Percentiles rank a stretch among this genome's conserved stretches.
phyloP scores from a whole-genome alignment of 2,888 invertebrate species.

The Cataglyphis cursor region DNA sequence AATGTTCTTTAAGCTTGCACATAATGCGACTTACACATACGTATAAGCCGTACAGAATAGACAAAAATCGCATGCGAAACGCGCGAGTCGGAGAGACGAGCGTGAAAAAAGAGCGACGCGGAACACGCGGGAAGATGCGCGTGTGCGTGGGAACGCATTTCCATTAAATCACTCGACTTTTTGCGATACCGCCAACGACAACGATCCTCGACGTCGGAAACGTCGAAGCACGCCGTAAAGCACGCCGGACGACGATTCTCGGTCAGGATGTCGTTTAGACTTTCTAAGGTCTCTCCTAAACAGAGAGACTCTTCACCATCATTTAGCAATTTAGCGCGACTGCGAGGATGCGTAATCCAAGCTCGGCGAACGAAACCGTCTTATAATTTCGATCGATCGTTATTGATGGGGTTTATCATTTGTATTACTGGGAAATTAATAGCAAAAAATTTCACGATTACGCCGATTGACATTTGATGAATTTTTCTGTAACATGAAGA shows the following conservation, averaged over 20 bases:
- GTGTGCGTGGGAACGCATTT: conserved; percentile 84
- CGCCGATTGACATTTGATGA: not conserved
- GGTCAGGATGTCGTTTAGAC: conserved; percentile 79
- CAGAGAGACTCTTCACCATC: conserved; percentile 27
- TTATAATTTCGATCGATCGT: not conserved
- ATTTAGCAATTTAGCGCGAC: conserved; percentile 17
- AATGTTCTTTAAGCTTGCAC: conserved; percentile 1
- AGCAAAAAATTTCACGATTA: not conserved
- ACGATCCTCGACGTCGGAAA: conserved; percentile 59
- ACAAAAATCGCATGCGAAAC: conserved; percentile 8
- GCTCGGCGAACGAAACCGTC: not conserved
- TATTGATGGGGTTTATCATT: not conserved
- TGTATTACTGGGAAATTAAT: not conserved
- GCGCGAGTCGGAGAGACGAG: conserved; percentile 12
- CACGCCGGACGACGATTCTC: conserved; percentile 78
- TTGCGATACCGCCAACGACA: conserved; percentile 72
- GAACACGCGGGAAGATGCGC: conserved; percentile 25
- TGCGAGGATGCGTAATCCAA: not conserved
- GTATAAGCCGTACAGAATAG: conserved; percentile 14
- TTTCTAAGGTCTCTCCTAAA: conserved; percentile 71
- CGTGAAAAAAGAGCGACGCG: conserved; percentile 50
- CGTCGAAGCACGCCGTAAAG: conserved; percentile 72
- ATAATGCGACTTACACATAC: not conserved
- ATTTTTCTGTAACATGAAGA: not conserved
- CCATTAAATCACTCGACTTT: conserved; percentile 84